Conservation (phyloP, 1,140 invertebrate genomes). For the Microvelia longipes region DNA sequence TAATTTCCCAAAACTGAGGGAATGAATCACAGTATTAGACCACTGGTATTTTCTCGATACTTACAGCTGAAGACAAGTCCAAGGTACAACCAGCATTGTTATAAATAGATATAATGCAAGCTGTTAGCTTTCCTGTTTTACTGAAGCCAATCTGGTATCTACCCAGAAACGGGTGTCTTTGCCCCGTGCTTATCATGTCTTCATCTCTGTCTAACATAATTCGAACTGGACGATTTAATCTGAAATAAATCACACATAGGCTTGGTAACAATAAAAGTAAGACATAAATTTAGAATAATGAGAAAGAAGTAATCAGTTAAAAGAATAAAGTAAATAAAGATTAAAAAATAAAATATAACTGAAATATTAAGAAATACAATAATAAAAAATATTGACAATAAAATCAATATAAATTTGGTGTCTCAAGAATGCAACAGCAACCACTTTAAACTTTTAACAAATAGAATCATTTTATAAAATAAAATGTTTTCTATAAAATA, state of each 20-base stretch:
- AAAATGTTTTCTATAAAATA: no score
- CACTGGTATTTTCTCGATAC: no score
- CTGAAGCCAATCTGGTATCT: constrained; percentile 76
- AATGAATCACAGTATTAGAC: no score
- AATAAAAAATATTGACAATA: no score
- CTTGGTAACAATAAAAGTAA: no score
- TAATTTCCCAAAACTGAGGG: no score
- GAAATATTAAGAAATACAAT: no score
- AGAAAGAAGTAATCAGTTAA: constrained; percentile 7
- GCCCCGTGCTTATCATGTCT: constrained; percentile 79
- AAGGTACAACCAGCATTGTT: constrained; percentile 66
- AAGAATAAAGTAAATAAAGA: constrained; percentile 8
- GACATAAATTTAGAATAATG: neutral
- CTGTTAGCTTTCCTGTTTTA: constrained; percentile 54
- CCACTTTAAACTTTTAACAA: no score
- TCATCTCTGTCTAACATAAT: constrained; percentile 85
- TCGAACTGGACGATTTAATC: constrained; percentile 59
- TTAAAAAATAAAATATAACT: neutral
- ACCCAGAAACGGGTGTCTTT: constrained; percentile 71
- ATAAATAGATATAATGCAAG: constrained; percentile 55
- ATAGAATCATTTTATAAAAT: no score
- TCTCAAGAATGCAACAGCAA: no score
- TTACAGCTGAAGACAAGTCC: constrained; percentile 66
- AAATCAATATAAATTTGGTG: no score
- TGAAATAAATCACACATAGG: constrained; percentile 26